Evolutionary conservation across 1,140 invertebrate genomes (phyloP).

Genomic region (Calliopsis andreniformis): DNA sequence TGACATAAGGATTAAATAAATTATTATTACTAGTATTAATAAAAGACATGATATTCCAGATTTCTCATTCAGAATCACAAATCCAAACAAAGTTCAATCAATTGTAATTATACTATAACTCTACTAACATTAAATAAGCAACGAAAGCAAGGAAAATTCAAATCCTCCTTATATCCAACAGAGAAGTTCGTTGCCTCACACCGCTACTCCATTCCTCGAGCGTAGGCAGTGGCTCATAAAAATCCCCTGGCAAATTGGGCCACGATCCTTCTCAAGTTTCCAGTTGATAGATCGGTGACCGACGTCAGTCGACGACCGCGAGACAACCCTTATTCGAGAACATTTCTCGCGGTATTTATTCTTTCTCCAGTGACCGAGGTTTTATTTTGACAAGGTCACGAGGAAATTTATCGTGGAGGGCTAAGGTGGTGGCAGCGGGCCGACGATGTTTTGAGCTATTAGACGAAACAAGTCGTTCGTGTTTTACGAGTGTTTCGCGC

Average conservation of each 20-base stretch:
- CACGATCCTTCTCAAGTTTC: too few species aligned
- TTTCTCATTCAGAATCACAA: too few species aligned
- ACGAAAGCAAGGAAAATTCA: too few species aligned
- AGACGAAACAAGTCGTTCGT: constrained; percentile 70
- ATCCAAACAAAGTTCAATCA: too few species aligned
- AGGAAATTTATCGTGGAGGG: constrained; percentile 68
- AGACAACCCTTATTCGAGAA: background rate
- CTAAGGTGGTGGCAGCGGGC: constrained; percentile 12
- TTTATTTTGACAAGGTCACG: constrained; percentile 72
- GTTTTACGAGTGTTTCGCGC: constrained; percentile 60
- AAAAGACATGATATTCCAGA: too few species aligned
- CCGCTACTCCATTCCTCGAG: constrained; percentile 13
- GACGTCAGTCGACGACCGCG: constrained; percentile 1
- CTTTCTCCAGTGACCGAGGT: background rate
- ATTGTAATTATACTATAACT: too few species aligned
- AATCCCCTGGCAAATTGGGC: constrained; percentile 70
- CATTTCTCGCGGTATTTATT: constrained; percentile 49
- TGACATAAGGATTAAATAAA: too few species aligned
- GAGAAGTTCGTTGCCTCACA: too few species aligned
- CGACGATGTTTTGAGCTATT: constrained; percentile 72
- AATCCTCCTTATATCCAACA: too few species aligned
- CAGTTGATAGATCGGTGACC: too few species aligned
- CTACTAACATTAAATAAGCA: too few species aligned
- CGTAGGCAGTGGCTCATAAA: constrained; percentile 49
- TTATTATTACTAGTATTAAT: too few species aligned